Base-by-base conservation (phyloP, 2,113 vertebrate genomes). In the Helogale parvula region DNA sequence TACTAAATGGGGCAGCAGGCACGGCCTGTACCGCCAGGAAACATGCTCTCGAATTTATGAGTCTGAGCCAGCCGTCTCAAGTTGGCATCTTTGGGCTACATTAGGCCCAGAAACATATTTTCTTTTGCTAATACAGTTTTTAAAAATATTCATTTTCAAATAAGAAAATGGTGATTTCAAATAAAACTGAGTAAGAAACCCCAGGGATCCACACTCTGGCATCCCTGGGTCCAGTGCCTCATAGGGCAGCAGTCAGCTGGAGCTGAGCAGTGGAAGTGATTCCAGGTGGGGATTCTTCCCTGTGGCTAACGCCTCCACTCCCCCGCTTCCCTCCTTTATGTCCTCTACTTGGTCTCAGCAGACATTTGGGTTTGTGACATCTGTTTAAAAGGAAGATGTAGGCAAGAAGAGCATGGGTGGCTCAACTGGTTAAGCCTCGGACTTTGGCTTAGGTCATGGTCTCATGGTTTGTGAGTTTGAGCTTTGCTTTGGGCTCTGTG, bases 21-120 rank as follows among this genome's bases (percentile, higher is more conserved):
- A 2, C 3, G 19, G 47, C 16, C 29, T 1, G 1, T n/a, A 0
- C 57, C 17, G 60, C 13, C 16, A 12, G 45, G 71, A 77, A 2
- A 33, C 45, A 8, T n/a, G 83, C 16, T 84, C 47, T 5, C 16
- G 6, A 3, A 13, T 50, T n/a, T 25, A 35, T 76, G 60, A 47
- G 35, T 35, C 47, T 31, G 66, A 60, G 35, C 33, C 35, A 17
- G n/a, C 57, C 63, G 72, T 52, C 82, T 81, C 74, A 63, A 29
- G 38, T 0, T 41, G 41, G 41, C 65, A 3, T 95, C 63, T 33
- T 80, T 52, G 82, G 74, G 13, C 50, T 35, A 31, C 60, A 17
- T 16, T 35, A 57, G 81, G 8, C 50, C 7, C 17, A 50, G 60
- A 91, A 57, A 72, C 41, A 13, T 31, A 47, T 38, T 90, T 50